Conservation (phyloP, 2,888 invertebrate species). For the Parnassius glacialis region DNA sequence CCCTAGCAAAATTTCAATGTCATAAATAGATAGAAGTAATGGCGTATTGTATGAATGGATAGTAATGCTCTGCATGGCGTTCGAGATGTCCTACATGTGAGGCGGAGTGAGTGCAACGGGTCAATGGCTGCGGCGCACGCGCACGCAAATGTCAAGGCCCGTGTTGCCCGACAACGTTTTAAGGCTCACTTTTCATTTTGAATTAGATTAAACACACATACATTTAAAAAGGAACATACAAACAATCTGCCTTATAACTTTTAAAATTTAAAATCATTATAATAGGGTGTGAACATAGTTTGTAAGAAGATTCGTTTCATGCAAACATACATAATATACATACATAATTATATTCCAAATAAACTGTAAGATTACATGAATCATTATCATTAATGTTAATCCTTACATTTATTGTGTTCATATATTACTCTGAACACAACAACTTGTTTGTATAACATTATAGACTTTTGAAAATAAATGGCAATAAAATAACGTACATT, state of each 20-base stretch:
- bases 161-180: slow-evolving; percentile 37
- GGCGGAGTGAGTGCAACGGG: slow-evolving; percentile 51
- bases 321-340: too few species aligned
- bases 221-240: too few species aligned
- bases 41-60: slow-evolving; percentile 66
- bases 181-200: slow-evolving; percentile 29
- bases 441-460: too few species aligned
- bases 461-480: not conserved
- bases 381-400: too few species aligned
- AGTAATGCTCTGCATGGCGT: slow-evolving; percentile 49
- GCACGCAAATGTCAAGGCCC: slow-evolving; percentile 66
- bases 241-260: too few species aligned
- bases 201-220: slow-evolving; percentile 7
- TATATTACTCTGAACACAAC: too few species aligned
- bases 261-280: too few species aligned
- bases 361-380: too few species aligned
- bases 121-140: slow-evolving; percentile 58
- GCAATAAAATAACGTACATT: not conserved
- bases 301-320: too few species aligned
- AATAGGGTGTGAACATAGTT: too few species aligned
- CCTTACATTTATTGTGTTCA: too few species aligned
- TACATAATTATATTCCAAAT: too few species aligned
- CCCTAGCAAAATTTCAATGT: slow-evolving; percentile 58
- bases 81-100: slow-evolving; percentile 54
- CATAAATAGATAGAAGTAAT: slow-evolving; percentile 60